Base-by-base conservation (phyloP, 2,113 vertebrate species). In the Scortum barcoo region DNA sequence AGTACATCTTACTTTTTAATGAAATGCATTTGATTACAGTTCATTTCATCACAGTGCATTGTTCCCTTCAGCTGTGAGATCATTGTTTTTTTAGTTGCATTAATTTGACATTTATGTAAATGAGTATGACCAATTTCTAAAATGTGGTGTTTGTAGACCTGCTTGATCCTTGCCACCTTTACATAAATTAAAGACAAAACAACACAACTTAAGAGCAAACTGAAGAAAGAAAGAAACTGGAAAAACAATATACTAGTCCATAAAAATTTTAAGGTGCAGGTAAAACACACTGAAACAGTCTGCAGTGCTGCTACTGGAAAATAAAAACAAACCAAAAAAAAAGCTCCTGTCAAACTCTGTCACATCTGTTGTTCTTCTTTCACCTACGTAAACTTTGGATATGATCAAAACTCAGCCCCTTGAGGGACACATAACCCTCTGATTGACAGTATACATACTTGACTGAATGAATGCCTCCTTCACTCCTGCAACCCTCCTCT, bases 381-480 rank as follows among this genome's bases (percentile, higher is more conserved):
- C n/a, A 50, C n/a, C 16, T 24, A 19, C 10, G 3, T 17, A 11
- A n/a, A 62, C 56, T 30, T 60, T 20, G 46, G 57, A 75, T 84
- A 46, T 22, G 16, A 57, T 65, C 58, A 53, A 53, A 17, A 33
- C 26, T 42, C 3, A 36, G 16, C 51, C 53, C n/a, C 72, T 38
- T 14, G 3, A 63, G 77, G 66, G 48, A 51, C 24, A 33, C 8
- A 22, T 30, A 22, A 72, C 26, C 5, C 8, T 50, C 12, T 70
- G 73, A 84, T 4, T 81, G 78, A 81, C 26, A 65, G 33, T 26
- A 17, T 40, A 13, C 48, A 76, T 46, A 60, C 75, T n/a, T 71
- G 57, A 24, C 24, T 28, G 48, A 7, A 70, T 65, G 80, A 81
- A 72, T 57, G 26, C 33, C 17, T 57, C 24, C 33, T 17, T 62